These are phyloP conservation scores for Gastrophryne carolinensis DNA, from an alignment of 2,797 vertebrate species.

Conservation along the genomic window DNA sequence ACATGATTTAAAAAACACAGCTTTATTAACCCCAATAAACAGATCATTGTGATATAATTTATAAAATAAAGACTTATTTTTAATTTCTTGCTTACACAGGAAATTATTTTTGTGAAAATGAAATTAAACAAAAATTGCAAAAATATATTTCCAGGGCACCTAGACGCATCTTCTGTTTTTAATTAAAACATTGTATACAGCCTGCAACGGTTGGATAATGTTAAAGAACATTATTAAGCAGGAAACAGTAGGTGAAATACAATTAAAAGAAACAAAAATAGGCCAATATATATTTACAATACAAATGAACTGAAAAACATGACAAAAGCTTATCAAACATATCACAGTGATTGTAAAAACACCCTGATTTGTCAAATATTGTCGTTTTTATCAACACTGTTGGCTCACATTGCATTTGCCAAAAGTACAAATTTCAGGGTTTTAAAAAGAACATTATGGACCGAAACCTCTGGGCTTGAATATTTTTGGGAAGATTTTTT, in stretches of 20 bases:
- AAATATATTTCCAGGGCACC: conserved; percentile 19
- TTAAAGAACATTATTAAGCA: conserved; percentile 20
- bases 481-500: conserved; percentile 70
- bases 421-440: conserved; percentile 13
- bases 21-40: not conserved
- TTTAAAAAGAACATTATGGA: conserved; percentile 55
- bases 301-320: conserved; percentile 32
- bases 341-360: conserved; percentile 42
- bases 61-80: conserved; percentile 1
- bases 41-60: not conserved
- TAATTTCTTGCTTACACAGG: not conserved
- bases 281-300: conserved; percentile 33
- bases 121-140: conserved; percentile 7
- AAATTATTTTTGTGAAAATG: not conserved
- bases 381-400: conserved; percentile 1
- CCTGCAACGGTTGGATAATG: conserved; percentile 14
- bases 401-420: not conserved
- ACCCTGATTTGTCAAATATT: conserved; percentile 31
- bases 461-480: conserved; percentile 67
- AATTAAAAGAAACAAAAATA: conserved; percentile 21
- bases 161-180: not conserved
- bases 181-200: conserved; percentile 25
- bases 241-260: conserved; percentile 17
- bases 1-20: not conserved
- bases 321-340: conserved; percentile 34